Percentiles rank a stretch among this genome's conserved stretches.
Evolutionary conservation across 2,113 vertebrate genomes (phyloP).

Genomic region (Phaethon lepturus): DNA sequence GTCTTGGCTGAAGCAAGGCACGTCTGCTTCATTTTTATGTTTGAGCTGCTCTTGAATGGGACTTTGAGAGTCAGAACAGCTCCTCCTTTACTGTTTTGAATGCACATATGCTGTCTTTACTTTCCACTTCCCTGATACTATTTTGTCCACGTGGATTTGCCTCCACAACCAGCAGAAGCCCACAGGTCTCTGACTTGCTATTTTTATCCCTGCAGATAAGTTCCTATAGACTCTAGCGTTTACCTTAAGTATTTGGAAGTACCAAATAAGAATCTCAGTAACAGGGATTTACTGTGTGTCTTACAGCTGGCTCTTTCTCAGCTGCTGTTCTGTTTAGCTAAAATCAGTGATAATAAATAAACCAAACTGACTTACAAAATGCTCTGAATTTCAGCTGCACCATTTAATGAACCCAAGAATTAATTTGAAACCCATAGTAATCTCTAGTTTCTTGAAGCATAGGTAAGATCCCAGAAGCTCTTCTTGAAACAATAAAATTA

Average conservation of each 20-base stretch:
- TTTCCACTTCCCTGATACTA: neutral
- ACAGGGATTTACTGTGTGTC: neutral
- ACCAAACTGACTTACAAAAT: neutral
- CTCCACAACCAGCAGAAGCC: neutral
- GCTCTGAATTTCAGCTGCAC: neutral
- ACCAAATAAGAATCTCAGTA: neutral
- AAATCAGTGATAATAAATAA: neutral
- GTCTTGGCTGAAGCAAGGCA: neutral
- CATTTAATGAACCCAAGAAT: neutral
- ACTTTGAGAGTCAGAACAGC: neutral
- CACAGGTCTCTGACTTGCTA: neutral
- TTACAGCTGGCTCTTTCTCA: neutral
- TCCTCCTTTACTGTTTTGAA: neutral
- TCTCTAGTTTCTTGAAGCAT: neutral
- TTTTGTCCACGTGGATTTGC: neutral
- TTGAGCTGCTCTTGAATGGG: neutral
- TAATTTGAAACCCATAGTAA: neutral
- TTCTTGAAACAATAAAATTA: neutral
- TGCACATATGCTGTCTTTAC: neutral
- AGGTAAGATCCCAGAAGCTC: neutral
- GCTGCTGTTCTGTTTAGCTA: neutral
- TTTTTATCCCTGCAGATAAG: neutral
- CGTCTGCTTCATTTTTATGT: neutral
- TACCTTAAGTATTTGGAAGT: neutral
- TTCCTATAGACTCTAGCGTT: neutral